Conservation (phyloP, 2,113 vertebrate species). For the Perognathus longimembris region DNA sequence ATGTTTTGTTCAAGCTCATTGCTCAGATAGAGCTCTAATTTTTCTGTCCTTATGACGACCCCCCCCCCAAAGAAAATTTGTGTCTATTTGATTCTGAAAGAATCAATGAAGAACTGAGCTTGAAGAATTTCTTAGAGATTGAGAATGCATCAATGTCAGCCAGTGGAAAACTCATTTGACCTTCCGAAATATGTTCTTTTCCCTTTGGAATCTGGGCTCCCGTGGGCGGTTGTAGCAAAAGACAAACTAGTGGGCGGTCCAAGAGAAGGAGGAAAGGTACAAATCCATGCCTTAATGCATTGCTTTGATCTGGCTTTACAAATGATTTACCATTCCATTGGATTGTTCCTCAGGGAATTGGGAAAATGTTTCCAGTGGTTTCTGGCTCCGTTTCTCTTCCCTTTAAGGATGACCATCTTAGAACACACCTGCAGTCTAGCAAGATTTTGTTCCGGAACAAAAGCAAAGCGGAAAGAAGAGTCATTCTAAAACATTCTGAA, state of each 20-base stretch:
- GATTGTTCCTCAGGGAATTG: slow-evolving; percentile 45
- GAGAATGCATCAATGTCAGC: not conserved
- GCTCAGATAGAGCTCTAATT: not conserved
- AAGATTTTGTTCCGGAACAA: slow-evolving; percentile 4
- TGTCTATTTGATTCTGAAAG: not conserved
- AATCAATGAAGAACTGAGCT: not conserved
- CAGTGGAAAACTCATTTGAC: slow-evolving; percentile 60
- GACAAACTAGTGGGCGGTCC: slow-evolving; percentile 4
- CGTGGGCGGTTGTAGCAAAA: slow-evolving; percentile 6
- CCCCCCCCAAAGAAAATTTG: not conserved
- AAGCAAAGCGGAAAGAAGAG: slow-evolving; percentile 24
- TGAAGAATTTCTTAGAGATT: not conserved
- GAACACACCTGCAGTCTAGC: slow-evolving; percentile 63
- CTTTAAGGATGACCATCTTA: not conserved
- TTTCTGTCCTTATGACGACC: not conserved
- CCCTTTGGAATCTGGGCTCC: not conserved
- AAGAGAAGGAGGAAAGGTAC: slow-evolving; percentile 9
- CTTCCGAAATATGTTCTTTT: slow-evolving; percentile 26
- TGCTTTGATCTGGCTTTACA: slow-evolving; percentile 54
- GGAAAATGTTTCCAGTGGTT: slow-evolving; percentile 14
- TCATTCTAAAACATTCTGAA: slow-evolving; percentile 46
- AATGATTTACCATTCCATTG: slow-evolving; percentile 52
- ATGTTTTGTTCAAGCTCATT: not conserved
- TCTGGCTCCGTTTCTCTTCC: slow-evolving; percentile 7
- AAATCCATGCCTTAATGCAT: slow-evolving; percentile 50